Evolutionary conservation across 1,140 invertebrate genomes (phyloP), one percentile per base, ranked within the genome.

Genomic region (Bombus cullumanus): DNA sequence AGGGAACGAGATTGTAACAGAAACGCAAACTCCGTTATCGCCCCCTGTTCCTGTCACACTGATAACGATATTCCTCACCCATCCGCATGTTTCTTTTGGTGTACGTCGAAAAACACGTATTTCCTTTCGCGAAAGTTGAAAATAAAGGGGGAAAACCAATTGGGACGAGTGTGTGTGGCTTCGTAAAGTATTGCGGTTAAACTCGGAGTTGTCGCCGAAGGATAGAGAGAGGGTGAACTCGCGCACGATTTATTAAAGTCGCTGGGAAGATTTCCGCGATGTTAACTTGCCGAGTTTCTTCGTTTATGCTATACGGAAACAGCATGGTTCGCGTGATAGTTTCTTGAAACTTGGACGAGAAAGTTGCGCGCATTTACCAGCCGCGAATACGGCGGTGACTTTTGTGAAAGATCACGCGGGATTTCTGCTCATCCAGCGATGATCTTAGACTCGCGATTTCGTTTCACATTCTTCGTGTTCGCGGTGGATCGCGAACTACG

Each of bases 211-310:
- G 62, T 22, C 13, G 13, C 8, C 39, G 13, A 12, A 47, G 15
- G 39, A 25, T 22, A 28, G 12, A 18, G 34, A 28, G 12, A 18
- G 34, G 12, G n/a, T 12, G 43, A 28, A 37, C 13, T 34, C 31
- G 34, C 22, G 74, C n/a, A 28, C 59, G 74, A 78, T 83, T 83
- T 83, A 78, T 69, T 43, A 57, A 85, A 85, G 18, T 57, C 41
- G 31, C 47, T 34, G 15, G 4, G 10, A 57, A 53, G 34, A 72
- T 80, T 80, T 53, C 57, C 68, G 18, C 76, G 12, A 43, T 72
- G 83, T 64, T 80, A 62, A 72, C 77, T 85, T 71, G 59, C 53
- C 76, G 22, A 12, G 57, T 73, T 22, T 53, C 18, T 31, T 34
- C 53, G 83, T 71, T 68, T 31, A 39, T 47, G 64, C 59, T 6